Percentiles rank a stretch among this genome's conserved stretches.
Conservation (phyloP, 2,888 invertebrate genomes). For the Octonoba sinensis region DNA sequence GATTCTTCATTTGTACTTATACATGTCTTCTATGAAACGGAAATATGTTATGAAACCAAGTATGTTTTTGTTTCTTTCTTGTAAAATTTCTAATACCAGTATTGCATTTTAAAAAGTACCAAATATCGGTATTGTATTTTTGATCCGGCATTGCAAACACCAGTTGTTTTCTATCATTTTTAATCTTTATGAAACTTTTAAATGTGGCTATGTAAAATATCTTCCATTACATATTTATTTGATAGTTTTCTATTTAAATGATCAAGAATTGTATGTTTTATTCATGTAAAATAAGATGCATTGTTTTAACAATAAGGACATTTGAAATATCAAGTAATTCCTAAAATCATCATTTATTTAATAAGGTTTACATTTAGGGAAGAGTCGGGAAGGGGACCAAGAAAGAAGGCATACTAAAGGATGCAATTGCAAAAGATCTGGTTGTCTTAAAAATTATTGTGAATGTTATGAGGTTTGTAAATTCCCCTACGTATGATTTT, state of each 20-base stretch:
- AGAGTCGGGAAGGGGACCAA: conserved; percentile 78
- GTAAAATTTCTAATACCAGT: no score
- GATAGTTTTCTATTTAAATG: background rate
- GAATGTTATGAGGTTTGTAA: conserved; percentile 94
- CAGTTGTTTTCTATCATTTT: background rate
- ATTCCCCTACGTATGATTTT: background rate
- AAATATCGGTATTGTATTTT: no score
- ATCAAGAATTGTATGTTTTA: background rate
- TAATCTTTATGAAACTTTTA: background rate
- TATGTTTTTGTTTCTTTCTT: no score
- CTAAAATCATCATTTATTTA: background rate
- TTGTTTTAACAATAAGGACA: background rate
- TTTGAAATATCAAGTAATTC: background rate
- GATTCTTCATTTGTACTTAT: no score
- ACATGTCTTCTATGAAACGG: no score
- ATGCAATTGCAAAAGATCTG: conserved; percentile 97
- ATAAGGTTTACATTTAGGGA: conserved; percentile 59
- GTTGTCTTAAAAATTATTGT: conserved; percentile 98
- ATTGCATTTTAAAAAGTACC: no score
- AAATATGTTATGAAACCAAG: no score
- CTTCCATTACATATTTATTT: background rate
- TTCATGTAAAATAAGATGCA: background rate
- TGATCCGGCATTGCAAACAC: no score
- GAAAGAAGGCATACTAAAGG: conserved; percentile 96
- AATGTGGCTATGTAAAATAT: background rate